These are phyloP conservation scores for Pristionchus entomophagus DNA, from an alignment of 2,888 invertebrate species.

Conservation along the genomic window DNA sequence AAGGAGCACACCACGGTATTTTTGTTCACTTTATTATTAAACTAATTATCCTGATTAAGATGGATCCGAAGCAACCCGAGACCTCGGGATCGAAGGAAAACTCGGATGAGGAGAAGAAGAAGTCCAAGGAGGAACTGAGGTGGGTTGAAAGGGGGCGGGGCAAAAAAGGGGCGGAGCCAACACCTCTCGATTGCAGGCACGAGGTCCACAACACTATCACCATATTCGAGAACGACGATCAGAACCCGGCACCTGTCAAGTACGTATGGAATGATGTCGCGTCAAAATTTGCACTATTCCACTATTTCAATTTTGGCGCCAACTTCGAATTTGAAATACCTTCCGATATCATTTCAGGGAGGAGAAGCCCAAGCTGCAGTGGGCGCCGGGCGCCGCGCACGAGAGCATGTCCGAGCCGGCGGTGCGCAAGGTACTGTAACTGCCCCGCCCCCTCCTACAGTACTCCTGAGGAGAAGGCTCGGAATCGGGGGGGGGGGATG, in stretches of 20 bases:
- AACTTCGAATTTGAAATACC: conserved; percentile 20
- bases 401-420: neutral
- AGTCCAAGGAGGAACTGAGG: neutral
- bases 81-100: neutral
- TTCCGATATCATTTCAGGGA: neutral
- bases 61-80: neutral
- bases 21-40: too few species aligned
- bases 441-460: too few species aligned
- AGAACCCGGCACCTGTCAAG: neutral
- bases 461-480: neutral
- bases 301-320: neutral
- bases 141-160: neutral
- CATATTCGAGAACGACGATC: conserved; percentile 9
- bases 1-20: too few species aligned
- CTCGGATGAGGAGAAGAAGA: neutral
- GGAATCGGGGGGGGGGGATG: neutral
- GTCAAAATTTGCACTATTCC: neutral
- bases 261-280: neutral
- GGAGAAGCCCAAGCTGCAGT: conserved; percentile 17
- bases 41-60: too few species aligned
- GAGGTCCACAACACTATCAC: neutral
- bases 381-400: neutral
- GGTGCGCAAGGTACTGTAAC: conserved; percentile 13
- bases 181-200: neutral
- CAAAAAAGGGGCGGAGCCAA: neutral